Conservation (phyloP, 2,888 invertebrate genomes). For the Caenorhabditis sp. region DNA sequence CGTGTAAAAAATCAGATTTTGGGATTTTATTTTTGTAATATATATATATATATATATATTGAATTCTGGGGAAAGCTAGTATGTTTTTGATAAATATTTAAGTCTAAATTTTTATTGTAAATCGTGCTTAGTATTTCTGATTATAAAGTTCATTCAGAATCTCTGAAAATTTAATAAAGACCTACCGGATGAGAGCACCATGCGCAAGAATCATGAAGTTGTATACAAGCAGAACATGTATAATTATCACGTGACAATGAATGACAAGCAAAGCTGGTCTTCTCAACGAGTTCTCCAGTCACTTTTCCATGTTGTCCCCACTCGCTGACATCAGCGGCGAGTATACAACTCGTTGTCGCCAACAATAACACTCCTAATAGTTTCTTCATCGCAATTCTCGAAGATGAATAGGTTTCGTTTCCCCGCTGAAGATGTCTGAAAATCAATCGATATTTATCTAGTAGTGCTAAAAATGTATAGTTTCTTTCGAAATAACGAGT, state of each 20-base stretch:
- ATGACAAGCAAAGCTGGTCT: slow-evolving; percentile 69
- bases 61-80: too few relatives aligned
- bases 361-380: not conserved
- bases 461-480: not conserved
- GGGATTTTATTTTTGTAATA: too few relatives aligned
- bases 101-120: not conserved
- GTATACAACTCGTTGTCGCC: too few relatives aligned
- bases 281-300: slow-evolving; percentile 64
- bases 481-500: not conserved
- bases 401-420: too few relatives aligned
- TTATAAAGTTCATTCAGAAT: too few relatives aligned
- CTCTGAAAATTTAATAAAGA: not conserved
- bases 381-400: not conserved
- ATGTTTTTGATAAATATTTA: too few relatives aligned
- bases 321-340: slow-evolving; percentile 9
- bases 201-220: slow-evolving; percentile 69
- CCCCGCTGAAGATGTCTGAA: too few relatives aligned
- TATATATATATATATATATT: too few relatives aligned
- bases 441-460: not conserved
- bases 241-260: slow-evolving; percentile 70
- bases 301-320: slow-evolving; percentile 21
- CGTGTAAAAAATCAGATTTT: too few relatives aligned
- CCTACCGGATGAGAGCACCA: slow-evolving; percentile 69
- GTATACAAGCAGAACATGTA: slow-evolving; percentile 70
- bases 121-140: too few relatives aligned